Evolutionary conservation across 2,113 vertebrate species (phyloP).

Genomic region (Brevimyrus niger): DNA sequence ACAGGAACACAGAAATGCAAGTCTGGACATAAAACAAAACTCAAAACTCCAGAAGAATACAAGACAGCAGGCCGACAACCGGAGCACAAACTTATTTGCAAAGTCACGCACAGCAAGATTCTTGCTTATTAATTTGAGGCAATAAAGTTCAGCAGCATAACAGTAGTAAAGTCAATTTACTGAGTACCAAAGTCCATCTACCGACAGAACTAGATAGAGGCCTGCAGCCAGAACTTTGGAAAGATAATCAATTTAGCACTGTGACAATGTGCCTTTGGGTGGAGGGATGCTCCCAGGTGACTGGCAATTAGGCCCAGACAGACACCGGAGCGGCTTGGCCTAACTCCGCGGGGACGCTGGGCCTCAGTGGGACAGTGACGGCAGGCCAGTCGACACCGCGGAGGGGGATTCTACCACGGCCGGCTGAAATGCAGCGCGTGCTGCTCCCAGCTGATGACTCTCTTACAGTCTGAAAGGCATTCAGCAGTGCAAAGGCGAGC

Average conservation of each 20-base stretch:
- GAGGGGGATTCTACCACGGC: not conserved
- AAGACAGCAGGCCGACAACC: not conserved
- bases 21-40: not conserved
- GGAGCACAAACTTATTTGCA: not conserved
- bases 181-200: constrained; percentile 56
- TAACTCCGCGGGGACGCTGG: not conserved
- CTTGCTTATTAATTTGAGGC: constrained; percentile 2
- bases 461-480: not conserved
- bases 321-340: not conserved
- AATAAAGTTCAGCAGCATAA: constrained; percentile 56
- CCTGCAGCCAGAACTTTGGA: constrained; percentile 2
- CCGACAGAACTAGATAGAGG: not conserved
- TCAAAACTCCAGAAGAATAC: not conserved
- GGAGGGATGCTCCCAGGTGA: not conserved
- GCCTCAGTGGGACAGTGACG: not conserved
- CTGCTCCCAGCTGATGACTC: not conserved
- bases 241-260: not conserved
- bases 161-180: constrained; percentile 56
- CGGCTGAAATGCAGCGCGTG: not conserved
- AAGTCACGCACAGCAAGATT: not conserved
- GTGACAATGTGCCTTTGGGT: not conserved
- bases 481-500: not conserved
- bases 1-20: not conserved
- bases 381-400: not conserved
- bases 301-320: not conserved